A percentile compares a stretch with the other conserved stretches of the same genome.
Evolutionary conservation across 2,113 vertebrate genomes (phyloP).

Genomic region (Cyanistes caeruleus): DNA sequence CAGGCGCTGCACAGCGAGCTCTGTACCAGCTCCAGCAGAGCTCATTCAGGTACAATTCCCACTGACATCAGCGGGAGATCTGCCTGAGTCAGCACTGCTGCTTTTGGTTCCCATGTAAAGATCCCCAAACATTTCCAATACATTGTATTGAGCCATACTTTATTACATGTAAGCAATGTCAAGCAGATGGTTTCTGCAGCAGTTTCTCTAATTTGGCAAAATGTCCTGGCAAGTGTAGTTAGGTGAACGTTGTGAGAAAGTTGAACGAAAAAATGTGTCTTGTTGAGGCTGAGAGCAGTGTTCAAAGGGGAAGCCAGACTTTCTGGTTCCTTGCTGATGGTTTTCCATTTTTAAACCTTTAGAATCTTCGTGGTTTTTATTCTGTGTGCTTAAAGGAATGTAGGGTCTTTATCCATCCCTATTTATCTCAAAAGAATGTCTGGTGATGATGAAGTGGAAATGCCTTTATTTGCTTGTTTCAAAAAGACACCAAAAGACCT

Average conservation of each 20-base stretch:
- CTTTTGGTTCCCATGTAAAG: constrained; percentile 46
- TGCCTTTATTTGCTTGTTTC: neutral
- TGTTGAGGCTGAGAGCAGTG: neutral
- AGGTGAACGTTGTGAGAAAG: constrained; percentile 45
- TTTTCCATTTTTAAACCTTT: constrained; percentile 31
- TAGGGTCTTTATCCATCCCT: constrained; percentile 1
- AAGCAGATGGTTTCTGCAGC: constrained; percentile 61
- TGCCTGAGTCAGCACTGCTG: constrained; percentile 50
- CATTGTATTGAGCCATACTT: neutral
- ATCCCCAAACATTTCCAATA: constrained; percentile 59
- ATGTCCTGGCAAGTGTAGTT: constrained; percentile 16
- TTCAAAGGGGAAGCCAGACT: constrained; percentile 13
- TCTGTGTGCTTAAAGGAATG: constrained; percentile 2
- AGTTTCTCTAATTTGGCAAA: constrained; percentile 46
- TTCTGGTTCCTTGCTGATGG: neutral
- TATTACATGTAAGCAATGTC: constrained; percentile 10
- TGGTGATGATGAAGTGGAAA: neutral
- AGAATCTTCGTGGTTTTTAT: neutral
- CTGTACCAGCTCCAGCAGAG: constrained; percentile 5
- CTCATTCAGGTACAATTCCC: constrained; percentile 26
- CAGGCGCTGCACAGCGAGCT: neutral
- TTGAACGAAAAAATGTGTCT: neutral
- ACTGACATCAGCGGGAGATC: constrained; percentile 16
- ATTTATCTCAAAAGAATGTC: constrained; percentile 11
- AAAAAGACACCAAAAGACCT: neutral